Evolutionary conservation across 2,888 invertebrate species (phyloP), one percentile per base, ranked within the genome.

Genomic region (Proisotoma minuta): DNA sequence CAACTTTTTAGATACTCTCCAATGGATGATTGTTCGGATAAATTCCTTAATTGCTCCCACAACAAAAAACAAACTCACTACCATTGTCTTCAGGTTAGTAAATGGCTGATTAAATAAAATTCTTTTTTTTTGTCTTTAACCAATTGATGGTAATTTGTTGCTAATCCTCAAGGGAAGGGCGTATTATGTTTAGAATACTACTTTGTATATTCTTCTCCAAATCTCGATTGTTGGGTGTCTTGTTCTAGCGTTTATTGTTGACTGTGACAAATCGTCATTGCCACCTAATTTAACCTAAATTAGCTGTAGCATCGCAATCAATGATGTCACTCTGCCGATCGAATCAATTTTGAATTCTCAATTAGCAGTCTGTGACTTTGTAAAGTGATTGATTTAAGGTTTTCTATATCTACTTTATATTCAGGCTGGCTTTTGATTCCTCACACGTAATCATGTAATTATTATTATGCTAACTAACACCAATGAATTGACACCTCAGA

Each of bases 1-100:
- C 43, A 40, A 20, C 57, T 60, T 63, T 63, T 12, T 59, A 73
- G 73, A 54, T 98, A 95, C 78, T 94, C 94, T 58, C 94, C 97
- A 0, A 84, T 91, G 68, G 97, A 98, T 78, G 95, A 96, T 79
- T 98, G 98, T 78, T 86, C 89, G 1, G 89, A 91, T 69, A 83
- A 89, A 65, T 93, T 92, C 78, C 83, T 83, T 0, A 71, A 74
- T 63, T 97, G 97, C 78, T 88, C 89, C 1, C 96, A 97, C 80
- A 96, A 95, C 79, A 81, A 90, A 68, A 90, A 92, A 76, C 95
- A 95, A 78, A 95, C 95, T 0, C 95, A 95, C 79, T 98, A 98
- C 79, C 97, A 98, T 78, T 98, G 97, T 79, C 87, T 97, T 69
- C 95, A 96, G 79, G 93, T 81, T 74, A 69, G 70, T 2, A 27